These are phyloP conservation scores for Crotalus helleri DNA, from an alignment of 2,113 vertebrate species.

Conservation along the genomic window DNA sequence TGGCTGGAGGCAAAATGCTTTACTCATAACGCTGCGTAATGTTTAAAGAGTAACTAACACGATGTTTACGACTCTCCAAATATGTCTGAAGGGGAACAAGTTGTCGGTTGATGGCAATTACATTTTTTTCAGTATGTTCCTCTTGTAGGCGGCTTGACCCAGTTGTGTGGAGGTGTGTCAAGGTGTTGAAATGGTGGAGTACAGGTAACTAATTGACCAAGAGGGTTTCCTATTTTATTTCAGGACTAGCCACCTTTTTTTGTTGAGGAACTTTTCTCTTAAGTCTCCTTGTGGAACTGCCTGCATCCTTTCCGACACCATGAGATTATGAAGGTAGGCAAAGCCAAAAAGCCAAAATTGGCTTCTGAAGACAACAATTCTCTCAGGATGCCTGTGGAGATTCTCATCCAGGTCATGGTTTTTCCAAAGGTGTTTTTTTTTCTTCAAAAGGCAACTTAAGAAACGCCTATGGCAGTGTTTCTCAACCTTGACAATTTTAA, in stretches of 20 bases:
- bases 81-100: conserved; percentile 61
- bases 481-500: no score
- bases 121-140: conserved; percentile 55
- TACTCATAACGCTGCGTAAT: conserved; percentile 63
- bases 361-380: no score
- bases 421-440: no score
- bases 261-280: conserved; percentile 45
- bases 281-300: conserved; percentile 23
- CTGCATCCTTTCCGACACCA: conserved; percentile 6
- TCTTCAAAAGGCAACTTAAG: no score
- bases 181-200: conserved; percentile 49
- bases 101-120: conserved; percentile 66
- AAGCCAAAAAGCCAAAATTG: neutral
- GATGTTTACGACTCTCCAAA: conserved; percentile 71
- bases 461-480: no score
- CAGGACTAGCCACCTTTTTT: conserved; percentile 34
- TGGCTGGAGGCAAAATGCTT: conserved; percentile 63
- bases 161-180: neutral
- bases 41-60: conserved; percentile 82
- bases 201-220: conserved; percentile 70
- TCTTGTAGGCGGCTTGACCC: conserved; percentile 55
- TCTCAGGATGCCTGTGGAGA: no score
- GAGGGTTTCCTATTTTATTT: neutral
- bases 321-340: conserved; percentile 20
- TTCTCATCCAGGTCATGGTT: no score